Base-by-base conservation (phyloP, 2,797 vertebrate genomes). In the Florisuga fusca region DNA sequence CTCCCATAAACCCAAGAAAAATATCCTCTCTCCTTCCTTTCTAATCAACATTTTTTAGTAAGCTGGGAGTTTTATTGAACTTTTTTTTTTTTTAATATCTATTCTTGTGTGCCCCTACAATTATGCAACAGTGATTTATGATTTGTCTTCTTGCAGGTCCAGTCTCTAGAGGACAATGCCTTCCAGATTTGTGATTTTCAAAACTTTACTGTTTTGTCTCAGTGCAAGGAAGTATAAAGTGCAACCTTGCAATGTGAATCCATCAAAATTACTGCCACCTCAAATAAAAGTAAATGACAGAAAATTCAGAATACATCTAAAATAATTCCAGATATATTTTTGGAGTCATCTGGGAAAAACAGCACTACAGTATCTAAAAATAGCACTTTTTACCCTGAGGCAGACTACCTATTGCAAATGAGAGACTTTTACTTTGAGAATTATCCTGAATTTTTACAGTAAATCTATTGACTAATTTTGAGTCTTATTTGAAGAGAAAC, bases 321-420 rank as follows among this genome's bases (percentile, higher is more conserved):
- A 93, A 89, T 84, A 83, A 93, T 93, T 74, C 93, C 54, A 76
- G 55, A 66, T 69, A 55, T 57, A 93, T 87, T 92, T 96, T 79
- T 89, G 19, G 71, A 89, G 48, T 81, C 10, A 61, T 72, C 69
- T 87, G 71, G 29, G 55, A 59, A 90, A 89, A 91, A 84, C 15
- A 17, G 41, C 51, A 72, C 22, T 64, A 46, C 1, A 1, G 48
- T 55, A 81, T 43, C 88, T 95, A 86, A 95, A 96, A 95, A 80
- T 90, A 93, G 4, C 2, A 2, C 29, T 58, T 88, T 93, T 80
- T 82, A 84, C 53, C 57, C 83, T 31, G 38, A 95, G 80, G 90
- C 12, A 21, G 72, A 27, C 38, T 69, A 88, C 46, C 31, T 85
- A 58, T 41, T 73, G 73, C 72, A 89, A 93, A 75, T 63, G 55